phyloP scores from a whole-genome alignment of 2,888 invertebrate genomes.

The Caenorhabditis panamensis region DNA sequence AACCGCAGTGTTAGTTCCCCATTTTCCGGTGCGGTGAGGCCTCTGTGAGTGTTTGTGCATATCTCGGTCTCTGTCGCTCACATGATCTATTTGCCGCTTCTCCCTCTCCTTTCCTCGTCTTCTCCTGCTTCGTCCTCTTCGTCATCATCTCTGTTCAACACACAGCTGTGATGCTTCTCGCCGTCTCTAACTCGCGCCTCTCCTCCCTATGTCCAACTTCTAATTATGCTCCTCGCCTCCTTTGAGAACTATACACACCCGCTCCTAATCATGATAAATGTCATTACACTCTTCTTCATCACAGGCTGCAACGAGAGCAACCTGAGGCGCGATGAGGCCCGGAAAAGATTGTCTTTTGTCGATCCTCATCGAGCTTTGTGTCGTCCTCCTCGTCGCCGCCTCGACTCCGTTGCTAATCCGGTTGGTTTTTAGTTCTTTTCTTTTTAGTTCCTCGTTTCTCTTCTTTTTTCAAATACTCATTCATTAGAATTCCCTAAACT shows the following conservation, averaged over 20 bases:
- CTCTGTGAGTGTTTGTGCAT: constrained; percentile 40
- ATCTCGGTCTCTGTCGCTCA: constrained; percentile 48
- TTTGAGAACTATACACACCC: constrained; percentile 13
- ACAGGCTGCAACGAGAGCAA: constrained; percentile 36
- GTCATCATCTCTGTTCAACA: constrained; percentile 6
- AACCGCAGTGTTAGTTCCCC: constrained; percentile 44
- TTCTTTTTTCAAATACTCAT: too few relatives aligned
- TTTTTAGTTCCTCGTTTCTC: neutral
- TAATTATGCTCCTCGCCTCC: constrained; percentile 31
- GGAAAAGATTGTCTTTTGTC: constrained; percentile 52
- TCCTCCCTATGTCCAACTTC: constrained; percentile 22
- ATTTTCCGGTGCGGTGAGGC: constrained; percentile 36
- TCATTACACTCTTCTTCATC: constrained; percentile 32
- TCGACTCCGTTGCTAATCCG: constrained; percentile 47
- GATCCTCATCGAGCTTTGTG: constrained; percentile 43
- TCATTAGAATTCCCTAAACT: too few relatives aligned
- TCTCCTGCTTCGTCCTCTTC: constrained; percentile 14
- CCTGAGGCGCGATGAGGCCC: constrained; percentile 28
- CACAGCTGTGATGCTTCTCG: constrained; percentile 19
- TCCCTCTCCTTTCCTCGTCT: constrained; percentile 22
- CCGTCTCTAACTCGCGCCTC: too few relatives aligned
- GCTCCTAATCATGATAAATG: constrained; percentile 12
- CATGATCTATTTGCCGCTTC: constrained; percentile 34
- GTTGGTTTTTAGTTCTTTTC: constrained; percentile 33
- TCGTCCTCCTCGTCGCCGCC: constrained; percentile 39